Conservation (phyloP, 2,113 vertebrate genomes). For the Hoplias malabaricus region DNA sequence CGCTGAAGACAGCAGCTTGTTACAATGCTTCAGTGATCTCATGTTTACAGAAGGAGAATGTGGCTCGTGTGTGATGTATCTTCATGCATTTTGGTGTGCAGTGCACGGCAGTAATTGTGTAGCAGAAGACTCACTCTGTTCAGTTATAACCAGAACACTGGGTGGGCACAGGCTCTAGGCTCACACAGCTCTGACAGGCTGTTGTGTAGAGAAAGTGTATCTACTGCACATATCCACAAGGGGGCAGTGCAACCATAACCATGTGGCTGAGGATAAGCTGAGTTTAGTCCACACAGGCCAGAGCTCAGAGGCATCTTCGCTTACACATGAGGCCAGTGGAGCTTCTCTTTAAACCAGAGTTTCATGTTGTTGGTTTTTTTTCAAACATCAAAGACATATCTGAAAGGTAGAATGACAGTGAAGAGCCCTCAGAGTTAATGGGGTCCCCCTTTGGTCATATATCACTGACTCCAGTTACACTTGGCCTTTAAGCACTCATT, state of each 20-base stretch:
- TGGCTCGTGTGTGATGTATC: not conserved
- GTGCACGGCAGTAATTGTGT: not conserved
- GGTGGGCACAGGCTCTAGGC: not conserved
- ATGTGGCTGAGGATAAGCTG: not conserved
- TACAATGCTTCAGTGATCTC: not conserved
- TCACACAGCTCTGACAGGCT: not conserved
- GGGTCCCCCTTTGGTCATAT: not conserved
- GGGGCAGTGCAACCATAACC: constrained; percentile 43
- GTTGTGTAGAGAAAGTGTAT: not conserved
- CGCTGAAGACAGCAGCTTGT: not conserved
- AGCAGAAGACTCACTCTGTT: not conserved
- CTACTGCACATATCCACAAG: constrained; percentile 50
- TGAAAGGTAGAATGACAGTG: not conserved
- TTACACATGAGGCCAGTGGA: not conserved
- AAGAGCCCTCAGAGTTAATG: not conserved
- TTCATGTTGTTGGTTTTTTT: too few species aligned
- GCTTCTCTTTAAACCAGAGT: not conserved
- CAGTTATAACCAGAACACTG: not conserved
- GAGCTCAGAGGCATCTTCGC: not conserved
- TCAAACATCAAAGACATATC: constrained; percentile 12
- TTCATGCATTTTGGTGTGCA: not conserved
- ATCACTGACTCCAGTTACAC: not conserved
- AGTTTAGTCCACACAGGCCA: not conserved
- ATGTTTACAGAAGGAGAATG: not conserved
- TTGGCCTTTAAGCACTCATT: not conserved